Base-by-base conservation (phyloP, 2,113 vertebrate species). In the Rhagologus leucostigma region DNA sequence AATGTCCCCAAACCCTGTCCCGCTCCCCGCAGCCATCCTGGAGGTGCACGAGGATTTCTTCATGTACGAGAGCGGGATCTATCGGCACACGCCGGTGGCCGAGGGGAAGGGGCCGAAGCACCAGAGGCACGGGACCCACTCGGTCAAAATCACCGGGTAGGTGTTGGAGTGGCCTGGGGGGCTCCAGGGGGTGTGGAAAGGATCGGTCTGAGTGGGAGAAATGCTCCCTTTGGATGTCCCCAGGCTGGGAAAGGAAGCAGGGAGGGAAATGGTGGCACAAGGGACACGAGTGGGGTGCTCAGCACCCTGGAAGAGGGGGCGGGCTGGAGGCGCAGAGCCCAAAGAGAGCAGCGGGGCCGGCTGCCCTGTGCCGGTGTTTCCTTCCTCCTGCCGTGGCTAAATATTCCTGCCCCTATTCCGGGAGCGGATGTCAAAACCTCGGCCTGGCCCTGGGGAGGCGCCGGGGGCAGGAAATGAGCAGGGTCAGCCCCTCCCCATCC, bases 21-120 rank as follows among this genome's bases (percentile, higher is more conserved):
- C 23, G 26, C 4, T n/a, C 26, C 64, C 86, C 27, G 8, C 98
- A 99, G 99, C 99, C 55, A 99, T 99, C 95, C 98, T 99, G 99
- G 99, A 99, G 91, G 99, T 99, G 60, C 99, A 99, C 1, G 99
- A 99, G 96, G 99, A 99, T 96, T 99, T 99, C 98, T 99, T 99
- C 97, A 96, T 98, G 94, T 99, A 99, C 95, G 97, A 98, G 95
- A 98, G 97, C 3, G 99, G 99, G 70, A 98, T 99, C 97, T 99
- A 99, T 75, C 98, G 98, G 74, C 99, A 99, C 98, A 99, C 98
- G 0, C 98, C 98, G 0, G 98, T 98, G 96, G 99, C 98, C 33
- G 95, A 97, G 32, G 96, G 97, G 91, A 99, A 98, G 90, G 98
- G 98, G 0, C 95, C 98, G 11, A 97, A 96, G 17, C 98, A 98